Evolutionary conservation across 2,113 vertebrate genomes (phyloP).

Genomic region (Rhea pennata): DNA sequence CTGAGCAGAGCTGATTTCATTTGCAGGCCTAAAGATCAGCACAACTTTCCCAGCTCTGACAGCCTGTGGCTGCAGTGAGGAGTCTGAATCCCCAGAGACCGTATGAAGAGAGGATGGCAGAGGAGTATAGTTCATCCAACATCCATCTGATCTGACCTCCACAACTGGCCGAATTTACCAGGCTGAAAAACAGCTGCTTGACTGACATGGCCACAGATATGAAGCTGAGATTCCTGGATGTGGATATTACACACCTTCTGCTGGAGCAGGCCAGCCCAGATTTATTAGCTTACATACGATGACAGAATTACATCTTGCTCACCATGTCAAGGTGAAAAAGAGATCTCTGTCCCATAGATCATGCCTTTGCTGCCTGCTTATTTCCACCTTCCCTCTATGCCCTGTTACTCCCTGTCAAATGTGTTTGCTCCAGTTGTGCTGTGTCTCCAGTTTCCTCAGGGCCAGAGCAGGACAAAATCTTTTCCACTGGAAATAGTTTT

Average conservation of each 20-base stretch:
- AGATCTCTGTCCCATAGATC: neutral
- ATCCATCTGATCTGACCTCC: neutral
- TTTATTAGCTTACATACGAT: neutral
- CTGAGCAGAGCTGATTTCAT: neutral
- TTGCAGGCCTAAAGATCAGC: neutral
- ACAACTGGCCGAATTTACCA: neutral
- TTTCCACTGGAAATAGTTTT: neutral
- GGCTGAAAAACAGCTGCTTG: neutral
- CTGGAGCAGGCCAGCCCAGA: neutral
- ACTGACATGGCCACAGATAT: neutral
- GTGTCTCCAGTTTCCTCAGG: neutral
- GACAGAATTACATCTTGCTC: neutral
- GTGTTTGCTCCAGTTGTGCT: neutral
- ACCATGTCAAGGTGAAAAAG: neutral
- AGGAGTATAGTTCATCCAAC: accelerated
- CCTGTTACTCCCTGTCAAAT: neutral
- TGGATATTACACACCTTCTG: neutral
- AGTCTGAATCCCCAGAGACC: accelerated
- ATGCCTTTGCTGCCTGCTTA: neutral
- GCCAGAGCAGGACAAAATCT: neutral
- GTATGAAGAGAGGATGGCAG: accelerated
- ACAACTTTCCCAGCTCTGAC: neutral
- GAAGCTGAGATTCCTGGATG: neutral
- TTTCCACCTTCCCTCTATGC: neutral
- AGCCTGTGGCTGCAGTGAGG: neutral